A percentile compares a stretch with the other conserved stretches of the same genome.
Conservation (phyloP, 1,140 invertebrate species). For the Conus ventricosus region DNA sequence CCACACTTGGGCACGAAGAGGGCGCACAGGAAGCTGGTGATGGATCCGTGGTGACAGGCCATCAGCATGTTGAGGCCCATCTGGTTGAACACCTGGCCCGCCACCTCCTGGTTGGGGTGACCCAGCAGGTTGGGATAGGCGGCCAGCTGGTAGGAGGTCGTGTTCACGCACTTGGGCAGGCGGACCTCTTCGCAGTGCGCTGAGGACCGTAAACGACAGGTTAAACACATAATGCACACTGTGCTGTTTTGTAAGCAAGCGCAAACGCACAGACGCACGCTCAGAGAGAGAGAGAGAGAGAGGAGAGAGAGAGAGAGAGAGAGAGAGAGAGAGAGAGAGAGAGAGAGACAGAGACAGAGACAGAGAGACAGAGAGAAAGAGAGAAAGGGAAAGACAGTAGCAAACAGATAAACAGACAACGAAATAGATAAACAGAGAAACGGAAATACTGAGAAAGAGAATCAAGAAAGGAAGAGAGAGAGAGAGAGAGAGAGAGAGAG, state of each 20-base stretch:
- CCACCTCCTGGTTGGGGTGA: slow-evolving; percentile 47
- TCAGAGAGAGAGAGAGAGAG: neutral
- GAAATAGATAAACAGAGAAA: neutral
- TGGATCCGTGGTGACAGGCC: slow-evolving; percentile 51
- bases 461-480: too few relatives aligned
- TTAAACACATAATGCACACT: too few relatives aligned
- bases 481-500: too few relatives aligned
- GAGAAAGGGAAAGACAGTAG: neutral
- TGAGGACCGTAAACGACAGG: slow-evolving; percentile 7
- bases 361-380: neutral
- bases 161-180: slow-evolving; percentile 49
- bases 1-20: slow-evolving; percentile 52
- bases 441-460: neutral
- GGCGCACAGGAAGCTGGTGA: slow-evolving; percentile 52
- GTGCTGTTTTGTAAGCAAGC: too few relatives aligned
- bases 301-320: too few relatives aligned
- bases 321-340: neutral
- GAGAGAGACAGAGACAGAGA: neutral
- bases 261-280: too few relatives aligned
- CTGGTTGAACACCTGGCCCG: slow-evolving; percentile 18
- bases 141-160: slow-evolving; percentile 48
- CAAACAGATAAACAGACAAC: neutral
- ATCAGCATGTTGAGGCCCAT: slow-evolving; percentile 24
- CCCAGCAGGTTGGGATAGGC: slow-evolving; percentile 54
- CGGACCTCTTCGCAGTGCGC: slow-evolving; percentile 45